Evolutionary conservation across 2,797 vertebrate genomes (phyloP), one percentile per base, ranked within the genome.

Genomic region (Sparidentex hasta): DNA sequence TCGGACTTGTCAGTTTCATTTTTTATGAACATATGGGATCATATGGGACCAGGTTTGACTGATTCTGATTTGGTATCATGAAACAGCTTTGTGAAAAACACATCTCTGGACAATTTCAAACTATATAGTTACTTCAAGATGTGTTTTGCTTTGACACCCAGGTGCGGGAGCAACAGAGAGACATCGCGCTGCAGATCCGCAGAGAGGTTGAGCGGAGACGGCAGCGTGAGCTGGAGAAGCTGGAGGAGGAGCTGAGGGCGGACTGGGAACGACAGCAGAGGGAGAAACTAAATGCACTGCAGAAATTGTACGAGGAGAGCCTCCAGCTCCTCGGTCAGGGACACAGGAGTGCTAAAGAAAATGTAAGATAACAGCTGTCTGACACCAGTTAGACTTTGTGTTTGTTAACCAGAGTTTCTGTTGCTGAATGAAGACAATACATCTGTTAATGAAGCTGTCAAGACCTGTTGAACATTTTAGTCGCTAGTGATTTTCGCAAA

Each of bases 131-230:
- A 17, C 50, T 21, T 43, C 48, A 33, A 58, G 25, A 27, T 41
- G 3, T 14, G 1, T 71, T 61, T 50, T 55, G 8, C 11, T 21
- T 48, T 63, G 61, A 7, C 2, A 1, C 11, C 0, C 84, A 99
- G 98, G 98, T 99, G 79, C 95, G 98, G 73, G 97, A 99, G 88
- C 98, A 99, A 84, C 96, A 99, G 88, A 95, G 96, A 44, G 63
- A 76, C 80, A 97, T 98, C 0, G 95, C 98, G 1, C 93, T 91
- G 66, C 95, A 95, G 78, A 96, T 98, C 80, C 95, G 97, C 64
- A 87, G 94, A 74, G 95, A 96, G 25, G 95, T 99, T 29, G 96
- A 97, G 83, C 95, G 94, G 71, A 95, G 94, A 59, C 94, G 94
- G 76, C 94, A 94, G 80, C 90, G 89, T 16, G 95, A 97, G 3